Conservation (phyloP, 2,797 vertebrate species). For the Phaenicophaeus curvirostris region DNA sequence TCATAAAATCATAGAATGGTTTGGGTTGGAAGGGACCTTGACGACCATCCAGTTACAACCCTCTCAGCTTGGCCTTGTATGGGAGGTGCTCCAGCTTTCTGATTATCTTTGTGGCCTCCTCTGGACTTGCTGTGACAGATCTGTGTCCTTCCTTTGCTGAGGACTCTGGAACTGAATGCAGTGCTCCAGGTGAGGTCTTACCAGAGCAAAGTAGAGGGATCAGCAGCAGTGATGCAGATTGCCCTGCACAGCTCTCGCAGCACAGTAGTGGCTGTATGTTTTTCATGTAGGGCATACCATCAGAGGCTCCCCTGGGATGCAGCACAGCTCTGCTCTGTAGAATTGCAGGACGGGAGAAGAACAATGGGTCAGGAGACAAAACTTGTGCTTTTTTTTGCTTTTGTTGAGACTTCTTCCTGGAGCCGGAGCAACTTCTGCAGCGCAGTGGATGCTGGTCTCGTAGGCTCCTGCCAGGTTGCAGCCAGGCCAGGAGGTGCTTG, state of each 20-base stretch:
- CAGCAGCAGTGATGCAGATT: background rate
- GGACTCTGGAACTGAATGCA: no score
- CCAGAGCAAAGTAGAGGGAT: no score
- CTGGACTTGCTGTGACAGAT: no score
- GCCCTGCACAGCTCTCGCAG: background rate
- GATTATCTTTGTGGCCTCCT: no score
- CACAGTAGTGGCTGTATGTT: accelerated
- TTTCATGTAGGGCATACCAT: no score
- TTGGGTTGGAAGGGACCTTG: no score
- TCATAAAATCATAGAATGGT: no score
- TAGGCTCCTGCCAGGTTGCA: background rate
- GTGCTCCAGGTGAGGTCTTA: no score
- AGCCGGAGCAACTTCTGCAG: background rate
- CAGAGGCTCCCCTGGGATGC: background rate
- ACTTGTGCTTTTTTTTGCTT: background rate
- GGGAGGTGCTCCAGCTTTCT: no score
- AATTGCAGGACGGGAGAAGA: background rate
- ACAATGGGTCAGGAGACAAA: background rate
- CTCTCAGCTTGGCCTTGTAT: no score
- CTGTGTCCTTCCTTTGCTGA: no score
- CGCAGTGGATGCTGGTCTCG: accelerated
- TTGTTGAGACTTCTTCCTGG: background rate
- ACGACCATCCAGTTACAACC: no score
- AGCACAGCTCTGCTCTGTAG: accelerated
- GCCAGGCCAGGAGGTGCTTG: background rate